Conservation (phyloP, 2,888 invertebrate species). For the Pollenia amentaria region DNA sequence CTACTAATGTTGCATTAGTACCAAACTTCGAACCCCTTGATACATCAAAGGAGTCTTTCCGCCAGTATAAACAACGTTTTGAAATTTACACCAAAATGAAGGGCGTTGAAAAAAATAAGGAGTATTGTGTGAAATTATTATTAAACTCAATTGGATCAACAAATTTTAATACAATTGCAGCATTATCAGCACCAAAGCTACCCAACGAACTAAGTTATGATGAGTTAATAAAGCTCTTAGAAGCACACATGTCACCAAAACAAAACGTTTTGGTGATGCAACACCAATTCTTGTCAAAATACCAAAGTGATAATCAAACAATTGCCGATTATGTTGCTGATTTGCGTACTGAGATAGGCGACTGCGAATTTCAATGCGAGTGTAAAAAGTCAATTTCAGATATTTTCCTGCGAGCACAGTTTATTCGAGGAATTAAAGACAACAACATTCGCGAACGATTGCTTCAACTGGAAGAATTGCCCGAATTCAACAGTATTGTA, state of each 20-base stretch:
- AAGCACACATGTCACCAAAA: conserved; percentile 39
- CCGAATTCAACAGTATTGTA: too few relatives aligned
- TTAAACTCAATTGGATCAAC: conserved; percentile 43
- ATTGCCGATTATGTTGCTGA: conserved; percentile 38
- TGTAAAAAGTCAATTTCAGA: conserved; percentile 40
- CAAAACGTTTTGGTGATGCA: conserved; percentile 30
- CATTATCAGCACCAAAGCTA: conserved; percentile 41
- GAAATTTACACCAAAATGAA: conserved; percentile 40
- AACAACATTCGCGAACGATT: conserved; percentile 23
- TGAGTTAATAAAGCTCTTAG: conserved; percentile 32
- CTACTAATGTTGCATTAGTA: too few relatives aligned
- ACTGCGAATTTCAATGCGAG: conserved; percentile 8
- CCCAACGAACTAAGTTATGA: conserved; percentile 24
- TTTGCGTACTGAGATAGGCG: conserved; percentile 14
- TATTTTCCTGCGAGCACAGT: conserved; percentile 35
- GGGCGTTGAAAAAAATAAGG: conserved; percentile 20
- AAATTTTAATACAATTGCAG: conserved; percentile 36
- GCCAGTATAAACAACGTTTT: conserved; percentile 23
- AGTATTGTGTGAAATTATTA: conserved; percentile 40
- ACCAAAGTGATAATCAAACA: conserved; percentile 16
- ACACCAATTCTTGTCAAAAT: conserved; percentile 46
- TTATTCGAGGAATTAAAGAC: conserved; percentile 9
- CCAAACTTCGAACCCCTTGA: too few relatives aligned
- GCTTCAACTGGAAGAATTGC: background rate
- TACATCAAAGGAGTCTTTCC: background rate